Evolutionary conservation across 2,113 vertebrate species (phyloP).

Genomic region (Cacatua alba): DNA sequence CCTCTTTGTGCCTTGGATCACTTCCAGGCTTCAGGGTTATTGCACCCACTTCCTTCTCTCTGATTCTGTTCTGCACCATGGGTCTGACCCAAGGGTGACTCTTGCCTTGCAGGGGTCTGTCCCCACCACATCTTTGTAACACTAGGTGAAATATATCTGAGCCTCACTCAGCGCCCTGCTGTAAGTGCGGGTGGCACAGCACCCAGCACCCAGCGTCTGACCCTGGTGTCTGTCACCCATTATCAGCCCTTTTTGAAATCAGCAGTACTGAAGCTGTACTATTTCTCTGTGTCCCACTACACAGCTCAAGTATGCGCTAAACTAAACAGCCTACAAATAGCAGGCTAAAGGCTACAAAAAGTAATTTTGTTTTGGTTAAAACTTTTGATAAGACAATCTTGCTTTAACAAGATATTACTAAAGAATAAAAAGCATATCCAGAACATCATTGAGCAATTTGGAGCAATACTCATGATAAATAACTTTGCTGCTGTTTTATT

Average conservation of each 20-base stretch:
- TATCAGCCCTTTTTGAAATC: neutral
- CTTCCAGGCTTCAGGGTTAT: neutral
- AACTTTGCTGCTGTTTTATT: neutral
- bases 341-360: neutral
- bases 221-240: too few relatives aligned
- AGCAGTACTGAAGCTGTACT: neutral
- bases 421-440: neutral
- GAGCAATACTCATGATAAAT: neutral
- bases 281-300: neutral
- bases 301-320: neutral
- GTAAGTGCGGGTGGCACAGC: neutral
- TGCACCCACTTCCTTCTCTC: accelerated
- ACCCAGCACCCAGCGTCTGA: neutral
- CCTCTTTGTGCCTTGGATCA: neutral
- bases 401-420: neutral
- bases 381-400: neutral
- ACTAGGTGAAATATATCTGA: neutral
- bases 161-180: neutral
- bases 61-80: neutral
- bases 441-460: neutral
- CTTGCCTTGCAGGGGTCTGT: neutral
- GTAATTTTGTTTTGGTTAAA: neutral
- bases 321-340: neutral
- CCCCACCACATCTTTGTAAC: neutral
- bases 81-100: neutral